phyloP scores from a whole-genome alignment of 2,113 vertebrate species.

The Cyanoderma ruficeps region DNA sequence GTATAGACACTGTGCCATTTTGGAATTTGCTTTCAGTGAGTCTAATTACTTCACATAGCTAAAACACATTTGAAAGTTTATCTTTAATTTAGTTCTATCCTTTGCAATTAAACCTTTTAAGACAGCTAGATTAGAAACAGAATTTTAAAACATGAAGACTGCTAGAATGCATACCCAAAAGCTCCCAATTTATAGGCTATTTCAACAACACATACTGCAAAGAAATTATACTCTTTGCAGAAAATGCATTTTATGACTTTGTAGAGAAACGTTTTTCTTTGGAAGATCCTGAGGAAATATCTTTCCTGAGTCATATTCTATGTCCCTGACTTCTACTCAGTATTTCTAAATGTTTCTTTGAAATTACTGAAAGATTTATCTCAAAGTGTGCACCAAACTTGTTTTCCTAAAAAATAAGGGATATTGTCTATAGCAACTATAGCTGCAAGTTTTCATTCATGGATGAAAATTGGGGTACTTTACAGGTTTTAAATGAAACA shows the following conservation, averaged over 20 bases:
- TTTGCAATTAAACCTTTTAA: conserved; percentile 30
- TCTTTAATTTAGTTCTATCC: conserved; percentile 46
- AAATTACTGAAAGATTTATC: neutral
- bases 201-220: neutral
- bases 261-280: neutral
- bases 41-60: neutral
- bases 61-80: conserved; percentile 18
- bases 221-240: neutral
- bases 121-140: conserved; percentile 6
- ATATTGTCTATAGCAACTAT: neutral
- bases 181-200: neutral
- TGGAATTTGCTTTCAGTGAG: conserved; percentile 17
- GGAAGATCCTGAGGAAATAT: neutral
- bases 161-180: neutral
- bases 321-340: neutral
- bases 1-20: neutral
- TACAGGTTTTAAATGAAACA: neutral
- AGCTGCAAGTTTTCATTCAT: neutral
- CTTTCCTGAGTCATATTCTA: neutral
- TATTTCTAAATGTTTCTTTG: neutral
- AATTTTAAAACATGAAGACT: neutral
- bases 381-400: neutral
- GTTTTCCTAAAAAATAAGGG: neutral
- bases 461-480: neutral
- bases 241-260: neutral